phyloP scores from a whole-genome alignment of 2,888 invertebrate genomes.

The Cantharis rufa region DNA sequence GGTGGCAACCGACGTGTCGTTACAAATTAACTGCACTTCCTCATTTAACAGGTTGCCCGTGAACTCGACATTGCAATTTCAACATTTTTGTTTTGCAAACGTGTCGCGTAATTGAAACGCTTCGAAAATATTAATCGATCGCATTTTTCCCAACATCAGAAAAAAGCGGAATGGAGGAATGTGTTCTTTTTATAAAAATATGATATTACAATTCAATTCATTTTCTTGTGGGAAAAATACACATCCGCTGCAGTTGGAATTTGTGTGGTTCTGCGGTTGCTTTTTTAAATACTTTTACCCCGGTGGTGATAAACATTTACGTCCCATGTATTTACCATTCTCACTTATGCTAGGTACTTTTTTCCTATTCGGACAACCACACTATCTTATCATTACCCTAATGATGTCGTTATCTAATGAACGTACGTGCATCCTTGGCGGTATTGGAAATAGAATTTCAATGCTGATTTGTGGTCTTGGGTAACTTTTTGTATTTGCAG shows the following conservation, averaged over 20 bases:
- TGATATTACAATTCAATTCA: not conserved
- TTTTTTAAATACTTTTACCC: not conserved
- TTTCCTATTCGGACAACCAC: not conserved
- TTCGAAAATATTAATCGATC: not conserved
- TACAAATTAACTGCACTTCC: slow-evolving; percentile 15
- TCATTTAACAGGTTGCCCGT: slow-evolving; percentile 3
- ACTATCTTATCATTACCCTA: not conserved
- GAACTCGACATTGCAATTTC: not conserved
- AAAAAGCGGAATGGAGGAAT: not conserved
- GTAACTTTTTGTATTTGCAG: not conserved
- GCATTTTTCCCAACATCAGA: not conserved
- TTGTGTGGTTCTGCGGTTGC: not conserved
- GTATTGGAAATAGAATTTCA: not conserved
- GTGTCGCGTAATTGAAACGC: not conserved
- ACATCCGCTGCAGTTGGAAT: not conserved
- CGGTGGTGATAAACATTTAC: not conserved
- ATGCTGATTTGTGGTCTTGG: not conserved
- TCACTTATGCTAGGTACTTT: not conserved
- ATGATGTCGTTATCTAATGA: not conserved
- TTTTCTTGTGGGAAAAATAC: not conserved
- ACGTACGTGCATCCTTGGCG: not conserved
- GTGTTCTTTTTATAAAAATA: not conserved
- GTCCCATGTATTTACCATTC: not conserved
- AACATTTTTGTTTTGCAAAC: not conserved
- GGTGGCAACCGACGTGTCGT: not conserved